Base-by-base conservation (phyloP, 2,113 vertebrate genomes). In the Phalacrocorax carbo region DNA sequence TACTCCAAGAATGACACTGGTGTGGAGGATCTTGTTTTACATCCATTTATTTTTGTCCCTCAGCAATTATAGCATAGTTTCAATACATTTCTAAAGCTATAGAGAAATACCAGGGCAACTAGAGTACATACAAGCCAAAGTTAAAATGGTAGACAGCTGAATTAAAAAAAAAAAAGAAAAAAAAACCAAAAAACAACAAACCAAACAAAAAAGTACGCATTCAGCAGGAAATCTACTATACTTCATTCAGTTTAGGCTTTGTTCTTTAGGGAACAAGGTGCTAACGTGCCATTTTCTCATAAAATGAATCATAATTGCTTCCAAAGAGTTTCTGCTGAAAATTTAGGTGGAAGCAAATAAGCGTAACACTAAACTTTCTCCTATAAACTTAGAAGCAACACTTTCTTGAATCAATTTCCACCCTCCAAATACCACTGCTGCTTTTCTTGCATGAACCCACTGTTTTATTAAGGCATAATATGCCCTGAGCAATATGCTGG, bases 241-340 rank as follows among this genome's bases (percentile, higher is more conserved):
- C 95, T 96, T 97, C 96, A 94, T 90, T 98, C 95, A 94, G 92
- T 96, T 97, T 94, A 97, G 90, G 91, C 95, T 98, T 98, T 97
- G 97, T 98, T 97, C 96, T 98, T 97, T 91, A 97, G 98, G 95
- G 97, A 98, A 98, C 91, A 98, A 97, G 97, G 98, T 98, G 97
- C 97, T 97, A 98, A 98, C 78, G 94, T 93, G 94, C 97, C 97
- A 97, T 95, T 97, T 97, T 95, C 97, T 97, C 94, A 98, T 97
- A 93, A 96, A 96, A 96, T 97, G 94, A 97, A 96, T 96, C 85
- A 93, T 97, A 97, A 97, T 93, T 93, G 95, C 95, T 98, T 98
- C 91, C 96, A 98, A 97, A 94, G 94, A 94, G 91, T 97, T 97
- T 96, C 95, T 94, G 95, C 88, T 97, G 94, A 97, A 97, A 97